Evolutionary conservation across 2,888 invertebrate species (phyloP).

Genomic region (Boloria selene): DNA sequence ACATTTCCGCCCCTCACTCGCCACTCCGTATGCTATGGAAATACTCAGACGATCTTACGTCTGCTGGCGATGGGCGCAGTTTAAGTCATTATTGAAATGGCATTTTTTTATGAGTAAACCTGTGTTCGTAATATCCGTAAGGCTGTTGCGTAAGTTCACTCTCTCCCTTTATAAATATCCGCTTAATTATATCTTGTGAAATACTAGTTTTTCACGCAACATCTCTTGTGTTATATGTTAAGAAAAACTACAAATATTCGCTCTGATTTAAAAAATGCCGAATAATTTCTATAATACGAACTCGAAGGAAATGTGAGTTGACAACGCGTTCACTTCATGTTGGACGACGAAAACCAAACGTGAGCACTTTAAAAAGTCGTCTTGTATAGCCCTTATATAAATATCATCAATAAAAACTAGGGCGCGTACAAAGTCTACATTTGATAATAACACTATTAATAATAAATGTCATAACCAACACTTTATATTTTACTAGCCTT

Average conservation of each 20-base stretch:
- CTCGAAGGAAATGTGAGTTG: too few species aligned
- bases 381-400: background rate
- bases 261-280: too few species aligned
- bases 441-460: conserved; percentile 2
- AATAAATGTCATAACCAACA: background rate
- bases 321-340: too few species aligned
- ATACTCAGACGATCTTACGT: conserved; percentile 26
- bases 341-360: too few species aligned
- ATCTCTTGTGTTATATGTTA: too few species aligned
- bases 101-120: conserved; percentile 1
- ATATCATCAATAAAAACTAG: conserved; percentile 7
- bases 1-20: conserved; percentile 45
- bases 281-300: too few species aligned
- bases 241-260: too few species aligned
- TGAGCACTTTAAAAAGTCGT: too few species aligned
- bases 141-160: background rate
- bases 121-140: conserved; percentile 6
- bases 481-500: background rate
- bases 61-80: background rate
- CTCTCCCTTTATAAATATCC: background rate
- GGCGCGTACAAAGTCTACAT: conserved; percentile 13
- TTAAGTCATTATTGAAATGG: conserved; percentile 13
- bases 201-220: too few species aligned
- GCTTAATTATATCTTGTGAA: background rate
- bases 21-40: conserved; percentile 41